Evolutionary conservation across 2,113 vertebrate genomes (phyloP).

Genomic region (Heterotis niloticus): DNA sequence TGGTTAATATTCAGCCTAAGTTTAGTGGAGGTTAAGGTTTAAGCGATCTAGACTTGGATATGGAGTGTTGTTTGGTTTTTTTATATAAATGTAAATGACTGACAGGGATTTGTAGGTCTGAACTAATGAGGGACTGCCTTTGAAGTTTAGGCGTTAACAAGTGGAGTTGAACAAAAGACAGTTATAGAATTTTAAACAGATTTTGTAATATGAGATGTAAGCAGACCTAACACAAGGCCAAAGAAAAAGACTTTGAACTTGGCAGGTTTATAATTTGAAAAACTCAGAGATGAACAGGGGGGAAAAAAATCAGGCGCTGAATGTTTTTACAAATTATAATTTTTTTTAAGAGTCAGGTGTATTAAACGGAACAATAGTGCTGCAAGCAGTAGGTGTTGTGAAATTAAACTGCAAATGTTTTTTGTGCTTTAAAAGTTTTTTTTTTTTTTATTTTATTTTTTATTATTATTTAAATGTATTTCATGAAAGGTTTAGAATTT

Average conservation of each 20-base stretch:
- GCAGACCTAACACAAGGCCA: slow-evolving; percentile 64
- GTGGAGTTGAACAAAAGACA: slow-evolving; percentile 71
- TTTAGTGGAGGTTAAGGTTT: slow-evolving; percentile 11
- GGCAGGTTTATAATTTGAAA: slow-evolving; percentile 61
- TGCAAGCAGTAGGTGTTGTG: not conserved
- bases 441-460: not conserved
- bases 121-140: slow-evolving; percentile 65
- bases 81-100: slow-evolving; percentile 51
- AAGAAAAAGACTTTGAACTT: slow-evolving; percentile 64
- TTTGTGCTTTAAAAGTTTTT: not conserved
- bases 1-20: slow-evolving; percentile 8
- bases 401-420: not conserved
- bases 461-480: not conserved
- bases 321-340: slow-evolving; percentile 46
- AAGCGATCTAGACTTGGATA: not conserved
- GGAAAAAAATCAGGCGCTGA: slow-evolving; percentile 21
- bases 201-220: slow-evolving; percentile 64
- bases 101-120: slow-evolving; percentile 53
- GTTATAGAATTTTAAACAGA: slow-evolving; percentile 72
- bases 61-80: not conserved
- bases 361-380: not conserved
- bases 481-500: slow-evolving; percentile 75
- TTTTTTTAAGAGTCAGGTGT: slow-evolving; percentile 35
- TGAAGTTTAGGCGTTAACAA: slow-evolving; percentile 66
- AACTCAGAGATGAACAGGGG: slow-evolving; percentile 45